Conservation (phyloP, 2,113 vertebrate species). For the Sterrhoptilus dennistouni region DNA sequence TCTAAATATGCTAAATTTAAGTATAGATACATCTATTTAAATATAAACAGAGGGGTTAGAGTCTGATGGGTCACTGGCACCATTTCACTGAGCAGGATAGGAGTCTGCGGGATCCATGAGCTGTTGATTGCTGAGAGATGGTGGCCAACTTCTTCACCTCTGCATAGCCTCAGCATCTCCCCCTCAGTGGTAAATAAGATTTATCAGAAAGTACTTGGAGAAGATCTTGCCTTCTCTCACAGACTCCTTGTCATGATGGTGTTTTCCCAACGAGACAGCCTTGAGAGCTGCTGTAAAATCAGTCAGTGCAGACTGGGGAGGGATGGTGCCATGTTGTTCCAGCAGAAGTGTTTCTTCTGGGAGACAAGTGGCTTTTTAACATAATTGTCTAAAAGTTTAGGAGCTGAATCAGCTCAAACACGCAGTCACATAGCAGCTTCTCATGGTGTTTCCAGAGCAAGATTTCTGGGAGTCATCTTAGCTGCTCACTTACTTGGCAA, state of each 20-base stretch:
- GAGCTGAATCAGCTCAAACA: not conserved
- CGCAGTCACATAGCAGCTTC: not conserved
- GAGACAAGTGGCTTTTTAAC: not conserved
- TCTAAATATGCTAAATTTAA: not conserved
- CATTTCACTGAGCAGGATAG: not conserved
- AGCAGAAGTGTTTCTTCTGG: not conserved
- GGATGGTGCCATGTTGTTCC: not conserved
- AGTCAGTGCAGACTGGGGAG: not conserved
- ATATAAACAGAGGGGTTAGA: not conserved
- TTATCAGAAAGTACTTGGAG: not conserved
- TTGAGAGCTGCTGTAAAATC: not conserved
- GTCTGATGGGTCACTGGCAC: not conserved
- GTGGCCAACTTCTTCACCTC: not conserved
- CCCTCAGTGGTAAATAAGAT: not conserved
- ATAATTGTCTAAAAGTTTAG: not conserved
- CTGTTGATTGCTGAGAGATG: not conserved
- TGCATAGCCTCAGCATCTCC: accelerated
- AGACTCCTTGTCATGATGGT: not conserved
- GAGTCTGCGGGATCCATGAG: not conserved
- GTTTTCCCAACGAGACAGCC: not conserved
- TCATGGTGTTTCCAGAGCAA: not conserved
- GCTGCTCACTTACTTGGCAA: not conserved
- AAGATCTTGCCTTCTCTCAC: not conserved
- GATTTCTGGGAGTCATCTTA: not conserved
- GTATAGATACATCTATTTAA: not conserved